Evolutionary conservation across 2,888 invertebrate genomes (phyloP).

Genomic region (Mimumesa dahlbomi): DNA sequence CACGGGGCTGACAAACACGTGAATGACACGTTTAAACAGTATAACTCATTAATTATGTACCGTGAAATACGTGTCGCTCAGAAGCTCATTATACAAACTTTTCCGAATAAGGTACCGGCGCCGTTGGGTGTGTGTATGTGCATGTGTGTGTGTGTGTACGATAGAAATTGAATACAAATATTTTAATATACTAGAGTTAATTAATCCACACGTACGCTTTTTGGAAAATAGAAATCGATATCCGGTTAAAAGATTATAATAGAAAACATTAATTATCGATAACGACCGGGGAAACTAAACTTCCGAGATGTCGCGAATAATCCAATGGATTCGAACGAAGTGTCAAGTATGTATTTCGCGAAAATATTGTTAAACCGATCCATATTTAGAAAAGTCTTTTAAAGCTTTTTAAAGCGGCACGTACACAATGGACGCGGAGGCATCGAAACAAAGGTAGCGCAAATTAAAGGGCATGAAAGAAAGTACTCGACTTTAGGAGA

Average conservation of each 20-base stretch:
- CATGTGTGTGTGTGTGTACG: neutral
- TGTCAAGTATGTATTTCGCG: too few species aligned
- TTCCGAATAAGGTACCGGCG: neutral
- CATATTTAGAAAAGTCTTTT: too few species aligned
- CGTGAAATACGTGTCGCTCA: neutral
- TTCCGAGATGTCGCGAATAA: too few species aligned
- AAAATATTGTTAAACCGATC: too few species aligned
- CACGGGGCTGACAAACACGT: neutral
- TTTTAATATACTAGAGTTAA: neutral
- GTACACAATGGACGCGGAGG: neutral
- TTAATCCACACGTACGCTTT: neutral
- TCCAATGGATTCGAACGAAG: too few species aligned
- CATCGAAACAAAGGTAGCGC: neutral
- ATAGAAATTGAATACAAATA: neutral
- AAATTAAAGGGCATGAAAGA: conserved; percentile 41
- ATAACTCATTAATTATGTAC: neutral
- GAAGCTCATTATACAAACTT: neutral
- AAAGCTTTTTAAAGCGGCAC: neutral
- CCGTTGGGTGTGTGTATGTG: neutral
- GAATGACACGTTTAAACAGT: neutral
- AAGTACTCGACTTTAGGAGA: conserved; percentile 48
- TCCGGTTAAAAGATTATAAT: neutral
- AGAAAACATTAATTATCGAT: neutral
- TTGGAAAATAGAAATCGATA: neutral
- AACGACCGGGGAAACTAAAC: too few species aligned